These are phyloP conservation scores for Drosophila tripunctata DNA, from an alignment of 2,888 invertebrate genomes.

Conservation along the genomic window DNA sequence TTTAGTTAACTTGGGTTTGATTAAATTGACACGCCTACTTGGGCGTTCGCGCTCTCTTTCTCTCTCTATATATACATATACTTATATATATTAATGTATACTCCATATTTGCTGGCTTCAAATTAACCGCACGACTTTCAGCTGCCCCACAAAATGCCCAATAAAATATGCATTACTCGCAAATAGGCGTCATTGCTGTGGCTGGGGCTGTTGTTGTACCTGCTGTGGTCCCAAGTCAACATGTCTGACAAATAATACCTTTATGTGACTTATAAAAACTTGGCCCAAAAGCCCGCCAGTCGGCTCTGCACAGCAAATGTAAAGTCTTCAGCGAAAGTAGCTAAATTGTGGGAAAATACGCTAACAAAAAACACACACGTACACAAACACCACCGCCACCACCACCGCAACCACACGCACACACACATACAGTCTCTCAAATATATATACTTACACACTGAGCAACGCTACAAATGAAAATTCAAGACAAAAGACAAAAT, in stretches of 20 bases:
- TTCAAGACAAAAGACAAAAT: conserved; percentile 65
- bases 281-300: conserved; percentile 15
- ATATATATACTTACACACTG: conserved; percentile 3
- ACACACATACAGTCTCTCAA: background rate
- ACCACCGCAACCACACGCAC: conserved; percentile 6
- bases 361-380: conserved; percentile 24
- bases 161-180: conserved; percentile 72
- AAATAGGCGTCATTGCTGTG: too few relatives aligned
- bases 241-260: conserved; percentile 71
- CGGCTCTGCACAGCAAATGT: conserved; percentile 14
- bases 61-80: background rate
- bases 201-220: conserved; percentile 23
- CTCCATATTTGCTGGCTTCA: conserved; percentile 25
- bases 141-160: conserved; percentile 53
- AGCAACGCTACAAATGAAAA: conserved; percentile 48
- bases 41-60: too few relatives aligned
- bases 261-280: conserved; percentile 68
- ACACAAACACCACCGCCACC: too few relatives aligned
- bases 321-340: conserved; percentile 26
- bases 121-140: conserved; percentile 59
- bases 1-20: conserved; percentile 1
- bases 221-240: conserved; percentile 45
- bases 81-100: too few relatives aligned
- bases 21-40: conserved; percentile 11
- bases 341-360: conserved; percentile 39